Conservation (phyloP, 2,888 invertebrate genomes). For the Dastarcus helophoroides region DNA sequence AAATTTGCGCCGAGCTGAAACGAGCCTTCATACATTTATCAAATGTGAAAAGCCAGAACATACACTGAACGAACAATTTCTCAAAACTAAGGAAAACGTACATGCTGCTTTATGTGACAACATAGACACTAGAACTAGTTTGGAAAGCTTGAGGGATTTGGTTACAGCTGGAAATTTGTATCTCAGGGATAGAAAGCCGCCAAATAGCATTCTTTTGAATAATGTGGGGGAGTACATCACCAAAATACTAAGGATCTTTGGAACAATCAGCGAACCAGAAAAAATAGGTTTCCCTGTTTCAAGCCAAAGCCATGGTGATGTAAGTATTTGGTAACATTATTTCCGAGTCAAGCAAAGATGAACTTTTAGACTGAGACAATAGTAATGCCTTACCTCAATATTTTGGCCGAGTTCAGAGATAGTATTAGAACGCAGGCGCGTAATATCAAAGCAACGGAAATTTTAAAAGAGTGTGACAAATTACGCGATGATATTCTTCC, state of each 20-base stretch:
- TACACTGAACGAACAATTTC: constrained; percentile 54
- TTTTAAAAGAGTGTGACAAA: constrained; percentile 77
- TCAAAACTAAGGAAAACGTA: constrained; percentile 51
- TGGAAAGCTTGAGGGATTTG: constrained; percentile 76
- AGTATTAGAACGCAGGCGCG: constrained; percentile 60
- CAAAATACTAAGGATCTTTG: constrained; percentile 64
- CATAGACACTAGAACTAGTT: constrained; percentile 79
- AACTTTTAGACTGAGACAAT: constrained; percentile 9
- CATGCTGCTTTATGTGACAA: constrained; percentile 85
- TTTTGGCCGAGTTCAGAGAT: constrained; percentile 78
- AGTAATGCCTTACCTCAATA: constrained; percentile 64
- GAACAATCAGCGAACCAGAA: constrained; percentile 54
- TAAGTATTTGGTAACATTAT: constrained; percentile 31
- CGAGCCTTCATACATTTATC: constrained; percentile 50
- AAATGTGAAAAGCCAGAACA: constrained; percentile 65
- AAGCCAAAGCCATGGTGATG: constrained; percentile 27
- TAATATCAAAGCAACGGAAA: constrained; percentile 48
- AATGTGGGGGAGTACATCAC: constrained; percentile 80
- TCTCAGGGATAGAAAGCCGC: constrained; percentile 49
- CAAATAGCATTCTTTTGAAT: constrained; percentile 54
- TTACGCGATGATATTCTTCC: constrained; percentile 82
- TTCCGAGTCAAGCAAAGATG: too few species aligned
- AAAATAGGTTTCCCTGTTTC: constrained; percentile 64
- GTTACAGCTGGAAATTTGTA: constrained; percentile 82
- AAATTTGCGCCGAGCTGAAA: constrained; percentile 30